Evolutionary conservation across 2,113 vertebrate species (phyloP).

Genomic region (Caloenas nicobarica): DNA sequence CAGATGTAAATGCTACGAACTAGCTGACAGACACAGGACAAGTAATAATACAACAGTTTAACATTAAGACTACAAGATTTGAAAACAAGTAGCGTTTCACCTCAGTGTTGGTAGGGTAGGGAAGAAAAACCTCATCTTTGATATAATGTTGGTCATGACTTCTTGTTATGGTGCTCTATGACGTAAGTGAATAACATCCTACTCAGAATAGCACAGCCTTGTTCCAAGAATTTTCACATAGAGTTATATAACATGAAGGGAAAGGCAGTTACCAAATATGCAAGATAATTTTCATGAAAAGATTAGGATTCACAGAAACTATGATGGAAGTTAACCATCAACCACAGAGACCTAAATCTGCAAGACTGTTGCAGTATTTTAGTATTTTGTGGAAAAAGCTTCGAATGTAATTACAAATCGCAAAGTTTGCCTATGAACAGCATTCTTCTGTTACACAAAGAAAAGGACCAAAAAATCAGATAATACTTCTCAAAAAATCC

Average conservation of each 20-base stretch:
- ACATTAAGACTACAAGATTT: background rate
- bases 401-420: background rate
- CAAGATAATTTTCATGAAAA: background rate
- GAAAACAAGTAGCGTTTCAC: background rate
- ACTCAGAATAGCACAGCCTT: background rate
- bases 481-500: background rate
- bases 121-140: background rate
- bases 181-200: rapidly evolving
- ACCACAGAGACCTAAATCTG: background rate
- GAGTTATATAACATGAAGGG: background rate
- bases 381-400: background rate
- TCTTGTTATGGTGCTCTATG: background rate
- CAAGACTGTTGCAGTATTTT: background rate
- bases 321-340: background rate
- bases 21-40: background rate
- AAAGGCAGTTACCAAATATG: background rate
- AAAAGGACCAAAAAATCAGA: background rate
- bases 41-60: background rate
- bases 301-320: background rate
- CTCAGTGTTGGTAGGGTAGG: background rate
- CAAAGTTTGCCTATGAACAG: background rate
- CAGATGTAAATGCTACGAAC: background rate
- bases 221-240: background rate
- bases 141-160: background rate
- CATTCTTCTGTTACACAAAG: background rate